A percentile compares a stretch with the other conserved stretches of the same genome.
Conservation (phyloP, 2,797 vertebrate genomes). For the Neosalanx taihuensis region DNA sequence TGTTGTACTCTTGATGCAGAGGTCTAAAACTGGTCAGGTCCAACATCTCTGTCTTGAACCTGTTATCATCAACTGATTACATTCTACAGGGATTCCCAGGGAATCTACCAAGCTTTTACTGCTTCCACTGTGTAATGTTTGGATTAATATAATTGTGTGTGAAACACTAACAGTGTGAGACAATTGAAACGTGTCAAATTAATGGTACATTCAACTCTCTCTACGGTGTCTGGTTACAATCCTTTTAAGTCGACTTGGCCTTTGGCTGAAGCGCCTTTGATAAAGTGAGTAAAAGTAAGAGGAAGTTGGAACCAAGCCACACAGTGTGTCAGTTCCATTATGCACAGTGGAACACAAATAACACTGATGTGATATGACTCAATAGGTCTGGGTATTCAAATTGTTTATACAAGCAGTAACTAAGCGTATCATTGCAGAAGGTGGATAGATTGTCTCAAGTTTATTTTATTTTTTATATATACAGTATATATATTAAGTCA, state of each 20-base stretch:
- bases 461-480: too few relatives aligned
- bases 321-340: background rate
- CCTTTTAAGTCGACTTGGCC: too few relatives aligned
- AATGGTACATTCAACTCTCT: background rate
- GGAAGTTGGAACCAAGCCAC: background rate
- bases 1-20: background rate
- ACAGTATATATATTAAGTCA: background rate
- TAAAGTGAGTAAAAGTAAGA: background rate
- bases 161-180: background rate
- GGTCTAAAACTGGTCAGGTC: background rate
- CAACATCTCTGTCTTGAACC: too few relatives aligned
- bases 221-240: too few relatives aligned
- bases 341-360: background rate
- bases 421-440: conserved; percentile 1
- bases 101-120: too few relatives aligned
- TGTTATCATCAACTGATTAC: too few relatives aligned
- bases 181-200: background rate
- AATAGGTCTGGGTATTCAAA: background rate
- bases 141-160: too few relatives aligned
- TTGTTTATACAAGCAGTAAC: background rate
- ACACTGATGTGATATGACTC: background rate
- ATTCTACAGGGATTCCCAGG: too few relatives aligned
- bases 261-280: background rate
- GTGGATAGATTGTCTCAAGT: background rate
- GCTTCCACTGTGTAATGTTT: too few relatives aligned